Percentiles rank a stretch among this genome's conserved stretches.
Evolutionary conservation across 2,888 invertebrate species (phyloP).

Genomic region (Drosophila quinaria): DNA sequence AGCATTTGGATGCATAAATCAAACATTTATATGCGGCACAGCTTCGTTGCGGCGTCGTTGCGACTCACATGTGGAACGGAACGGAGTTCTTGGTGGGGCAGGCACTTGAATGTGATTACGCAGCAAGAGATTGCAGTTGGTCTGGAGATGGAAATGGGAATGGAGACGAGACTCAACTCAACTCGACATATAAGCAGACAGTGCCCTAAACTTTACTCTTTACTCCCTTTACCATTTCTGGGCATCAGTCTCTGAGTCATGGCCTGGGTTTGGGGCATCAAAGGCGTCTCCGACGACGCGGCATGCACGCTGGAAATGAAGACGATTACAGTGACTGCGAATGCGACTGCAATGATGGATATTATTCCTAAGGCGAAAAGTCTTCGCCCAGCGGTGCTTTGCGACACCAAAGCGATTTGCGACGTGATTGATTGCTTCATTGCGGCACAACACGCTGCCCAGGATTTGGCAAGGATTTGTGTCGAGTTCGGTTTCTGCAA

Average conservation of each 20-base stretch:
- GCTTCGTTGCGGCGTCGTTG: slow-evolving; percentile 68
- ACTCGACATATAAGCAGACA: slow-evolving; percentile 63
- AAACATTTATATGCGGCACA: slow-evolving; percentile 82
- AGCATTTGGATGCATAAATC: slow-evolving; percentile 84
- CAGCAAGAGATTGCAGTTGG: slow-evolving; percentile 76
- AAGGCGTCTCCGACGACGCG: slow-evolving; percentile 81
- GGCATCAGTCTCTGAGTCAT: slow-evolving; percentile 71
- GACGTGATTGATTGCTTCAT: slow-evolving; percentile 79
- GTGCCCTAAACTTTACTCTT: slow-evolving; percentile 7
- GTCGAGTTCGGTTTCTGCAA: slow-evolving; percentile 7
- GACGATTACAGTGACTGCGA: slow-evolving; percentile 68
- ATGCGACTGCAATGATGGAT: slow-evolving; percentile 76
- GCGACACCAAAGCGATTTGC: slow-evolving; percentile 82
- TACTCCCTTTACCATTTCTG: slow-evolving; percentile 5
- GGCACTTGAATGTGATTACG: slow-evolving; percentile 81
- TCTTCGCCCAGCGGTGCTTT: slow-evolving; percentile 82
- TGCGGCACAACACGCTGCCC: slow-evolving; percentile 69
- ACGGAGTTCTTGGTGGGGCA: slow-evolving; percentile 50
- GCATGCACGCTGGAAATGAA: slow-evolving; percentile 75
- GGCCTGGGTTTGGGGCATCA: slow-evolving; percentile 64
- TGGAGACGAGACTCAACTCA: slow-evolving; percentile 55
- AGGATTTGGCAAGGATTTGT: slow-evolving; percentile 73
- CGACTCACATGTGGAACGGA: slow-evolving; percentile 67
- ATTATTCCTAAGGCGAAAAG: slow-evolving; percentile 82
- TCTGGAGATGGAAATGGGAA: slow-evolving; percentile 33